These are phyloP conservation scores for Chloroceryle amazona DNA, from an alignment of 2,797 vertebrate species.

Conservation along the genomic window DNA sequence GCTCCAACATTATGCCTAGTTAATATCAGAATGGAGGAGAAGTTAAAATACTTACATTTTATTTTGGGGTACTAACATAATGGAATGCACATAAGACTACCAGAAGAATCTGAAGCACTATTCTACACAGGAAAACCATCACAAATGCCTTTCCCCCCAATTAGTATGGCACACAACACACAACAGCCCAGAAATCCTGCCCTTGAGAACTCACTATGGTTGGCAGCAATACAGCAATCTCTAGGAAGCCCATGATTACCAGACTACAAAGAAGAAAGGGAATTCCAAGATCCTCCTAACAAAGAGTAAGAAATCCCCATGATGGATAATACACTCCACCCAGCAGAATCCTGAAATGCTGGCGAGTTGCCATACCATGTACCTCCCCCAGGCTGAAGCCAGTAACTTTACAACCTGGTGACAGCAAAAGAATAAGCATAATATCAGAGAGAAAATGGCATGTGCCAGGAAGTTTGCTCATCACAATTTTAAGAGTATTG, in stretches of 20 bases:
- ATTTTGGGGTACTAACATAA: neutral
- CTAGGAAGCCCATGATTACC: neutral
- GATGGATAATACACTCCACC: neutral
- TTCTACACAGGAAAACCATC: neutral
- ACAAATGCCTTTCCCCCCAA: neutral
- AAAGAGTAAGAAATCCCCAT: neutral
- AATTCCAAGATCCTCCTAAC: neutral
- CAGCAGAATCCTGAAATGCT: neutral
- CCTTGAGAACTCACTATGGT: neutral
- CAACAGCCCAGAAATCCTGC: neutral
- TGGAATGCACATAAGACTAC: neutral
- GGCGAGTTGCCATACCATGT: neutral
- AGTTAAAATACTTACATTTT: neutral
- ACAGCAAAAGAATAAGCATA: neutral
- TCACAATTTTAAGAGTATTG: neutral
- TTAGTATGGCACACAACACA: too few species aligned
- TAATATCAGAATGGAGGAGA: rapidly evolving
- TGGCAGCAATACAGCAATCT: neutral
- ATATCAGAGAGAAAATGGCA: neutral
- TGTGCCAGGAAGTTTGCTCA: rapidly evolving
- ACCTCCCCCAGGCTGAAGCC: neutral
- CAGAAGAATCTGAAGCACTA: neutral
- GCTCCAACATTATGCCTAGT: neutral
- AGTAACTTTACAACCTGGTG: neutral
- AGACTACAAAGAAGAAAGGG: neutral